Base-by-base conservation (phyloP, 30 jellyfish, hydroid and myxozoan species). In the Aurelia aurita complex sp. Pacific region DNA sequence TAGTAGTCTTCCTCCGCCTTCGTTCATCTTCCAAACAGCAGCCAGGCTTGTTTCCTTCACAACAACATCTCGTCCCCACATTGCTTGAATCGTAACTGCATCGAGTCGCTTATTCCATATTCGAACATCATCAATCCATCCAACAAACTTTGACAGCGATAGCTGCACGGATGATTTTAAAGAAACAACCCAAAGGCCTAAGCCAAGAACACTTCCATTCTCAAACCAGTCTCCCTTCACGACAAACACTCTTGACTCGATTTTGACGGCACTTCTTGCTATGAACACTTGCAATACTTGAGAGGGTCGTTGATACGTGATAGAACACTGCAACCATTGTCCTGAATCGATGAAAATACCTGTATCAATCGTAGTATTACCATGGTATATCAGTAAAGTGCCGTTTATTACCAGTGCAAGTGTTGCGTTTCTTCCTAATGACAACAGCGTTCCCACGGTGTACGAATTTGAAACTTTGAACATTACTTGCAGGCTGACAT, bases 11-110 rank as follows among this genome's bases (percentile, higher is more conserved):
- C 94, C 94, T 9, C 83, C 77, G n/a, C 83, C 94, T 85, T 85
- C 94, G 40, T 85, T 85, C 77, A 85, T 59, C n/a, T 76, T 85
- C 94, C 94, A 85, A 59, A 74, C 33, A 64, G 88, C 94, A 2
- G 69, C 82, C n/a, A 85, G 83, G 40, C 69, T 64, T 18, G 32
- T 43, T 15, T 46, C 73, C 1, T 52, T 35, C 16, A n/a, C 77
- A 10, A 43, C 46, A 3, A 76, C 62, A 50, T 85, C 88, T 76
- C 51, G 43, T 1, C 83, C 78, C 94, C 94, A 85, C 88, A 85
- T 62, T 12, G 88, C 94, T 63, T 85, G 87, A 23, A 85, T 74
- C 64, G 94, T 73, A 33, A 85, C 74, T 0, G 88, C 94, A 85
- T 85, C 94, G 52, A 85, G 88, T 13, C 94, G 61, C 8, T 10